Evolutionary conservation across 2,113 vertebrate genomes (phyloP).

Genomic region (Scalopus aquaticus): DNA sequence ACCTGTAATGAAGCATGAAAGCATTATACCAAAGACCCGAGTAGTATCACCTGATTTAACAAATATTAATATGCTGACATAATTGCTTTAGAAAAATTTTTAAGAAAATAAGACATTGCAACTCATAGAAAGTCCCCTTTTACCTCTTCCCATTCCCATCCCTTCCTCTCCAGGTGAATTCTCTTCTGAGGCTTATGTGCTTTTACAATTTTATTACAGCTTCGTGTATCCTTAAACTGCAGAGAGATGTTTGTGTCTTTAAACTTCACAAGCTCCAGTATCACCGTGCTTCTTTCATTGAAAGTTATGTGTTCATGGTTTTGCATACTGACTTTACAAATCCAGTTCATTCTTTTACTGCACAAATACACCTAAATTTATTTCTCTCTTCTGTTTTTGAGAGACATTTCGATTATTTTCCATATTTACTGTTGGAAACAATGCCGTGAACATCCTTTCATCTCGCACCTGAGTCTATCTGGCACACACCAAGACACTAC

Average conservation of each 20-base stretch:
- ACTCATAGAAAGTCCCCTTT: background rate
- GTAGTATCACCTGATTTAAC: background rate
- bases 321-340: background rate
- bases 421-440: background rate
- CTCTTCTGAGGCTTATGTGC: background rate
- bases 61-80: background rate
- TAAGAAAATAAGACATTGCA: background rate
- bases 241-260: background rate
- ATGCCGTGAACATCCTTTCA: background rate
- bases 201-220: background rate
- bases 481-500: background rate
- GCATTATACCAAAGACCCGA: background rate
- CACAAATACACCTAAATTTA: too few relatives aligned
- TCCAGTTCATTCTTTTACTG: background rate
- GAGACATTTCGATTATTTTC: background rate
- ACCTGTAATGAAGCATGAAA: background rate
- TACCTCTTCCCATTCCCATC: background rate
- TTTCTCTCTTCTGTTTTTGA: background rate
- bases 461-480: background rate
- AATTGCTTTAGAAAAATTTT: background rate
- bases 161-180: background rate
- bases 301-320: background rate
- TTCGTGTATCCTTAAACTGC: background rate
- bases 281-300: background rate
- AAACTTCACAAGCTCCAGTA: background rate